Base-by-base conservation (phyloP, 2,797 vertebrate species). In the Gastrophryne carolinensis region DNA sequence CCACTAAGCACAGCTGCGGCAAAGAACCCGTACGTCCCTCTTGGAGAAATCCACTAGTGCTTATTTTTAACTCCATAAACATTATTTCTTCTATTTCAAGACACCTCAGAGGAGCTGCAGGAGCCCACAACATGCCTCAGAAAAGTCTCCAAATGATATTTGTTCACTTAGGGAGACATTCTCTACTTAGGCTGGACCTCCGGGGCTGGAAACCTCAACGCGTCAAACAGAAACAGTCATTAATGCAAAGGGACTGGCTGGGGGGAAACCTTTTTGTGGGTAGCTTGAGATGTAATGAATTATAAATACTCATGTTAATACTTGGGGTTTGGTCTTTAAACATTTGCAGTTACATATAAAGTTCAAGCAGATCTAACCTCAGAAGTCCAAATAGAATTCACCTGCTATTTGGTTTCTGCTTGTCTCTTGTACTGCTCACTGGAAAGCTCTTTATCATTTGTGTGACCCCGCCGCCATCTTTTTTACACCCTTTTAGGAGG, bases 11-110 rank as follows among this genome's bases (percentile, higher is more conserved):
- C n/a, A 71, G 34, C 30, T 17, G 37, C 49, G 35, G 58, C 39
- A 57, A 24, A 17, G 67, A 47, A 69, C 29, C 29, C 21, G 19
- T 52, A 11, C 49, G 24, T 67, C n/a, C 41, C 63, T 39, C 73
- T 53, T 56, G 52, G 21, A 68, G 19, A 35, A 84, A 67, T 80
- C 83, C 81, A 56, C 72, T 75, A 72, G 57, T 54, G 56, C 86
- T 84, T 88, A 85, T 88, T 86, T 89, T 88, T 87, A 85, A 84
- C 82, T 80, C n/a, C 12, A 34, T 41, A 81, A 80, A 60, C 80
- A 84, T 75, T 57, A 72, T 69, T 71, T 26, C 73, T 79, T 86
- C 86, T 90, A 86, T 89, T 88, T 84, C 82, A 81, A 88, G 84
- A 56, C 41, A 19, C 79, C 82, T 75, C 82, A 77, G 80, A 77